Conservation (phyloP, 2,888 invertebrate species). For the Gnatocerus cornutus region DNA sequence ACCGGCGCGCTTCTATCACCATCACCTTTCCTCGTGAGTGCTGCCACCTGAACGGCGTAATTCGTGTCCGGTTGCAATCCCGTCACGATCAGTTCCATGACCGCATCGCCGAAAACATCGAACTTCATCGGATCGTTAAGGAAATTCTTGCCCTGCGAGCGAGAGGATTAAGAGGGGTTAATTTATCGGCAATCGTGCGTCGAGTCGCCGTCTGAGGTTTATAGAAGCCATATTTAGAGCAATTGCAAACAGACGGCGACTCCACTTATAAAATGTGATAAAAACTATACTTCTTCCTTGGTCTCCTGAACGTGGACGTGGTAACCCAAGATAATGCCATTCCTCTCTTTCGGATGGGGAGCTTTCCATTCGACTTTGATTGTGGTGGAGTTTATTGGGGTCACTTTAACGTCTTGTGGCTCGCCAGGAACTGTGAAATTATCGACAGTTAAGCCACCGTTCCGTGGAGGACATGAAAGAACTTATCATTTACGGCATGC, state of each 20-base stretch:
- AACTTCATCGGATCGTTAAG: conserved; percentile 91
- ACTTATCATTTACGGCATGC: conserved; percentile 63
- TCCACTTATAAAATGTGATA: conserved; percentile 12
- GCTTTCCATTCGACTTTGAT: conserved; percentile 96
- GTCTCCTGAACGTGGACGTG: conserved; percentile 96
- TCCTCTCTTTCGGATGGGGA: conserved; percentile 91
- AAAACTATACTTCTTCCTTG: conserved; percentile 81
- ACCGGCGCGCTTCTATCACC: conserved; percentile 93
- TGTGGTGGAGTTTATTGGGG: conserved; percentile 95
- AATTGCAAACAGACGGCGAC: conserved; percentile 11
- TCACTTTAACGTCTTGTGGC: conserved; percentile 93
- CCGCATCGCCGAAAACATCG: conserved; percentile 87
- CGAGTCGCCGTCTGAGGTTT: conserved; percentile 23
- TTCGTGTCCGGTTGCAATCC: conserved; percentile 96
- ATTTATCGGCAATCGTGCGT: conserved; percentile 9
- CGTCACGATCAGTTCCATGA: conserved; percentile 86
- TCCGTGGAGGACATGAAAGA: conserved; percentile 12
- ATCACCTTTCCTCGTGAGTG: conserved; percentile 96
- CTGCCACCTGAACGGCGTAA: conserved; percentile 96
- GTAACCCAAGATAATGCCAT: conserved; percentile 97
- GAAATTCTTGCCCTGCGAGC: conserved; percentile 80
- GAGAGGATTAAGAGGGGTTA: conserved; percentile 16
- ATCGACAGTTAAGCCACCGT: conserved; percentile 25
- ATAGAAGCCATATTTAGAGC: conserved; percentile 1
- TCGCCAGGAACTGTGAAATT: conserved; percentile 93